These are phyloP conservation scores for Ips nitidus DNA, from an alignment of 1,140 invertebrate genomes.

Conservation along the genomic window DNA sequence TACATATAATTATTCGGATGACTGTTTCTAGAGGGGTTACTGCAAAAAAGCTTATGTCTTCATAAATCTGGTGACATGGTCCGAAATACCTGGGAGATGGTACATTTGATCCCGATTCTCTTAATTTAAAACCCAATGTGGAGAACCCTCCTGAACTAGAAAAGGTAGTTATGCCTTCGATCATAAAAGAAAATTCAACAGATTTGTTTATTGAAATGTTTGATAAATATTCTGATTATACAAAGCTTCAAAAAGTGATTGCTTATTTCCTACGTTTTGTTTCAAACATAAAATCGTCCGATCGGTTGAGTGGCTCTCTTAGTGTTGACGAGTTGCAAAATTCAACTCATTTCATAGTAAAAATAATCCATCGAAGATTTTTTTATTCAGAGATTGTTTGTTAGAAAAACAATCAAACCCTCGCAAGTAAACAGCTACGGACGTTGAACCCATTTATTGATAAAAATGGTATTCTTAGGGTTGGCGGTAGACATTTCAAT, in stretches of 20 bases:
- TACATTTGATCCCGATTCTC: not conserved
- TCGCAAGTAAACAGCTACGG: not conserved
- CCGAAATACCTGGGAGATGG: conserved; percentile 9
- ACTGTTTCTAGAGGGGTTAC: conserved; percentile 40
- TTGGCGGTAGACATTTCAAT: not conserved
- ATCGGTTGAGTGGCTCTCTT: not conserved
- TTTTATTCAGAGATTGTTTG: not conserved
- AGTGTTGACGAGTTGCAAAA: conserved; percentile 21
- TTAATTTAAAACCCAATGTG: no score
- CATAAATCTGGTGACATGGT: conserved; percentile 37
- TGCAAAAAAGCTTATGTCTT: conserved; percentile 20
- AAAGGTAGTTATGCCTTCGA: no score
- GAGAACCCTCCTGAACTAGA: no score
- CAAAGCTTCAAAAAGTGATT: not conserved
- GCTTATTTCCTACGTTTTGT: not conserved
- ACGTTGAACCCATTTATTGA: not conserved
- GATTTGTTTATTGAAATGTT: not conserved
- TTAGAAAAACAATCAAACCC: not conserved
- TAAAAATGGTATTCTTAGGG: not conserved
- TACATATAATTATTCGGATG: conserved; percentile 43
- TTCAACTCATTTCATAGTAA: conserved; percentile 37
- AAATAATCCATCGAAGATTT: conserved; percentile 49
- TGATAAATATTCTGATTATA: not conserved
- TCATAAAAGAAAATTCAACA: no score
- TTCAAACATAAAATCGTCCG: not conserved